A percentile compares a stretch with the other conserved stretches of the same genome.
Evolutionary conservation across 1,140 invertebrate genomes (phyloP).

Genomic region (Acromyrmex charruanus): DNA sequence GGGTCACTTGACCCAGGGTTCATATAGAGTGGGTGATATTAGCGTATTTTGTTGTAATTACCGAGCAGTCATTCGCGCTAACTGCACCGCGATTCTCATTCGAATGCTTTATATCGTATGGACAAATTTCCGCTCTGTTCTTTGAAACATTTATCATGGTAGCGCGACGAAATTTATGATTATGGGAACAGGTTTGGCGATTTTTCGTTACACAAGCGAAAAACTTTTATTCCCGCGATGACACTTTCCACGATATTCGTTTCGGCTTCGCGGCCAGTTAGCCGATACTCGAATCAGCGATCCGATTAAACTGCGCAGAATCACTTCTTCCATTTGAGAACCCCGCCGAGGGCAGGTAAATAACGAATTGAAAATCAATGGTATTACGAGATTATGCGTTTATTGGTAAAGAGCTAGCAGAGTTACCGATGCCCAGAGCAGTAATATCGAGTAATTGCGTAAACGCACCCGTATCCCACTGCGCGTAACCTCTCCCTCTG

Average conservation of each 20-base stretch:
- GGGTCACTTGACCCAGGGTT: conserved; percentile 71
- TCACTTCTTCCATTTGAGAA: conserved; percentile 78
- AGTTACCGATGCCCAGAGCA: conserved; percentile 78
- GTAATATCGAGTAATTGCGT: conserved; percentile 81
- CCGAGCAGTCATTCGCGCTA: conserved; percentile 65
- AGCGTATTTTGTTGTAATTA: conserved; percentile 79
- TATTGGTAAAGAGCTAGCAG: conserved; percentile 76
- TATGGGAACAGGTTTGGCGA: conserved; percentile 40
- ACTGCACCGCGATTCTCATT: conserved; percentile 73
- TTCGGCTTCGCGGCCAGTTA: conserved; percentile 62
- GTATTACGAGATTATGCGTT: conserved; percentile 80
- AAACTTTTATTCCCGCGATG: conserved; percentile 56
- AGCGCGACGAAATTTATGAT: conserved; percentile 55
- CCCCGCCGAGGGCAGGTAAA: conserved; percentile 72
- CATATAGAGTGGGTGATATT: conserved; percentile 73
- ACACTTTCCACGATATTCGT: conserved; percentile 57
- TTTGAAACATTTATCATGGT: conserved; percentile 56
- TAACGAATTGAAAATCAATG: conserved; percentile 81
- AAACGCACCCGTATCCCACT: conserved; percentile 76
- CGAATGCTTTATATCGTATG: conserved; percentile 53
- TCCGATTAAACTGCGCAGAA: conserved; percentile 75
- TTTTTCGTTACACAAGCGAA: conserved; percentile 45
- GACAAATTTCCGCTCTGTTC: conserved; percentile 21
- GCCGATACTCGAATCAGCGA: conserved; percentile 60
- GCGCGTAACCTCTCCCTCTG: conserved; percentile 64